Evolutionary conservation across 2,797 vertebrate species (phyloP), one percentile per base, ranked within the genome.

Genomic region (Threskiornis aethiopicus): DNA sequence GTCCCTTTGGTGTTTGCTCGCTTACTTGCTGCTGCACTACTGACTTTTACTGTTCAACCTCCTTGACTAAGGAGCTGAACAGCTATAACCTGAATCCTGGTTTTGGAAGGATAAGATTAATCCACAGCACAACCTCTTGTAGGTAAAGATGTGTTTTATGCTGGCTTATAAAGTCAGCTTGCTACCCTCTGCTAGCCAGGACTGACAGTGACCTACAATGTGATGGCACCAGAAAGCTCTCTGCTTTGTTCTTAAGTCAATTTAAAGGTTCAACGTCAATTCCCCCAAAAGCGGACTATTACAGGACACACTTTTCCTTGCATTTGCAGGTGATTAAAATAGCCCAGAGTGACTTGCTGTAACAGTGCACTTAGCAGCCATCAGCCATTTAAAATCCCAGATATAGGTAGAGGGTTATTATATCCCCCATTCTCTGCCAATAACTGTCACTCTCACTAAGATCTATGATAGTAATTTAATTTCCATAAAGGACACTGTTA

Each of bases 261-360:
- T 83, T 62, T 64, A 70, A 89, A 89, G 12, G 25, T 86, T 52
- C 44, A 64, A 33, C 0, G 0, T 59, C 72, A 90, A 10, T 90
- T 88, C 57, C 18, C 25, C 47, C 57, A 37, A 51, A 83, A 80
- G 15, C 3, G 8, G 31, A 44, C 16, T 87, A 54, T 55, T 77
- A 72, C 4, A 87, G 64, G 31, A 73, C 47, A 66, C 2, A 1
- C 17, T 92, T 71, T 87, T 80, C 31, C 51, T 89, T 82, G 39
- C 42, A n/a, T 87, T 85, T 93, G 22, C 82, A 81, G 67, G 44
- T 87, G 75, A 81, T 65, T 64, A 91, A 95, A 96, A 88, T 87
- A 94, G 65, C 41, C 57, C 37, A 66, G 20, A 87, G 13, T 75
- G 39, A 86, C 35, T 59, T 73, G 44, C 47, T 93, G 28, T 58